phyloP scores from a whole-genome alignment of 2,113 vertebrate genomes.

The Lepus americanus region DNA sequence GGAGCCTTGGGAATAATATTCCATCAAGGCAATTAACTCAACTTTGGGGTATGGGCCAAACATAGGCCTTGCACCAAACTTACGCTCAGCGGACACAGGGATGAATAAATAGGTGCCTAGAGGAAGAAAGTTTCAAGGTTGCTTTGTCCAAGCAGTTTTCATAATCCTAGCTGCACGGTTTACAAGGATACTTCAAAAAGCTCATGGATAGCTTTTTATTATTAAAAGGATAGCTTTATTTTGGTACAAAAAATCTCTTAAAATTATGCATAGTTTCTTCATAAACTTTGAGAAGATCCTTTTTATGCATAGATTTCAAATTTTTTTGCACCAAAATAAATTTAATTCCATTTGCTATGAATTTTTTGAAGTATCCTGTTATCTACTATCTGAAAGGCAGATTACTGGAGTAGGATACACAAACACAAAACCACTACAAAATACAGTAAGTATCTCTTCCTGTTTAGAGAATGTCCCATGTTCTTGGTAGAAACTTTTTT shows the following conservation, averaged over 20 bases:
- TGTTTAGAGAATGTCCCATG: not conserved
- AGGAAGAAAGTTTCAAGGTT: not conserved
- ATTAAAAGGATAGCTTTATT: too few species aligned
- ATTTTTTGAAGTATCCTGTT: too few species aligned
- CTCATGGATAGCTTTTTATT: too few species aligned
- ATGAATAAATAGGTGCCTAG: not conserved
- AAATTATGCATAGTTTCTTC: too few species aligned
- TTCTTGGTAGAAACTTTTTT: constrained; percentile 24
- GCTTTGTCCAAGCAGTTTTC: not conserved
- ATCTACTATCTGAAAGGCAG: not conserved
- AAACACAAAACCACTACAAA: not conserved
- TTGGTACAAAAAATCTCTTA: too few species aligned
- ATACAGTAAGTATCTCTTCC: constrained; percentile 7
- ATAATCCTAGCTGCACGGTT: not conserved
- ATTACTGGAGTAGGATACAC: not conserved
- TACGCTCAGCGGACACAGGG: not conserved
- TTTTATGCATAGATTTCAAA: too few species aligned
- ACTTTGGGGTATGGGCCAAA: not conserved
- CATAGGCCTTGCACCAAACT: not conserved
- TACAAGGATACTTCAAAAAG: not conserved
- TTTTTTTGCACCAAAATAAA: too few species aligned
- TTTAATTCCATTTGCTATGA: too few species aligned
- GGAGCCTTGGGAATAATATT: not conserved
- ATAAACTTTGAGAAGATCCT: too few species aligned
- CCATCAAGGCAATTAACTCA: not conserved